A percentile compares a stretch with the other conserved stretches of the same genome.
Conservation (phyloP, 92 coral and sea anemone species). For the Micromussa lordhowensis region DNA sequence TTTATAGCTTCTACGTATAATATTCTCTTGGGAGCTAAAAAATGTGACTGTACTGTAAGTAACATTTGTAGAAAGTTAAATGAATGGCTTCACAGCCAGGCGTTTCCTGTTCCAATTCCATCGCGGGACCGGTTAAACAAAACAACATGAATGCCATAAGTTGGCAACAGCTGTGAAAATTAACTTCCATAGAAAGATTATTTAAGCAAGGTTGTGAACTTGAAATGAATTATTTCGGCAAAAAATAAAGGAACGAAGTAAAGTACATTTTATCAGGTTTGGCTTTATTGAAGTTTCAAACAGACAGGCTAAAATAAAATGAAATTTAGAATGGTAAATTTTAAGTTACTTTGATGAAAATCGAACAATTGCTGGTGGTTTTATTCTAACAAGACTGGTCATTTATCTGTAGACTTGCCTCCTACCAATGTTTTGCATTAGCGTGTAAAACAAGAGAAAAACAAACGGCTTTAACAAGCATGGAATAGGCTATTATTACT, state of each 20-base stretch:
- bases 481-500: neutral
- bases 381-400: neutral
- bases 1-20: neutral
- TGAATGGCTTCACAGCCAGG: neutral
- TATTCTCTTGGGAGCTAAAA: neutral
- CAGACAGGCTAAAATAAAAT: no score
- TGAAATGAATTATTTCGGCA: neutral
- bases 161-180: neutral
- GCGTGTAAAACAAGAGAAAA: neutral
- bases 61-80: neutral
- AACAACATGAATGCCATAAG: neutral
- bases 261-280: neutral
- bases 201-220: neutral
- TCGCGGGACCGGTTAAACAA: neutral
- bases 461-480: neutral
- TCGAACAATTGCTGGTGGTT: conserved; percentile 27
- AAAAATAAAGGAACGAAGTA: neutral
- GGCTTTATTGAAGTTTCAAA: neutral
- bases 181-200: no score
- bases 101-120: neutral
- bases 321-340: neutral
- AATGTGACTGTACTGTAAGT: neutral
- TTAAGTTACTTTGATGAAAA: neutral
- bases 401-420: conserved; percentile 4
- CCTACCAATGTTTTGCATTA: conserved; percentile 12